These are phyloP conservation scores for Cataglyphis cursor DNA, from an alignment of 2,888 invertebrate genomes.

Conservation along the genomic window DNA sequence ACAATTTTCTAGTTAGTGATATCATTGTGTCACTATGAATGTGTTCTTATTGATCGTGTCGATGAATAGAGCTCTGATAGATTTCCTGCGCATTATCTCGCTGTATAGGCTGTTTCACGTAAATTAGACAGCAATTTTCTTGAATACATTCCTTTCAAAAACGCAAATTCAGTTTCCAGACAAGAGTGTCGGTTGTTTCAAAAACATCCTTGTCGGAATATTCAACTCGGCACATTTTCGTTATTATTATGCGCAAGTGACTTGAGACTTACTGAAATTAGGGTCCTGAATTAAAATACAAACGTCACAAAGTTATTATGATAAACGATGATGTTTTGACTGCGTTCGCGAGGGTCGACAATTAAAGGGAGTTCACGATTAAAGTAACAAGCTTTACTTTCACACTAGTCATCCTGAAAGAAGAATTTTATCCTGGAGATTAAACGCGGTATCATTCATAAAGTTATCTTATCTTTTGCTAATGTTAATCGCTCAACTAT, in stretches of 20 bases:
- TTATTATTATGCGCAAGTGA: background rate
- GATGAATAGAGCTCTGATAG: constrained; percentile 44
- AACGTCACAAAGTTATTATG: background rate
- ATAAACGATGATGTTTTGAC: background rate
- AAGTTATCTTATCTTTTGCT: background rate
- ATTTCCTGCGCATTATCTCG: constrained; percentile 11
- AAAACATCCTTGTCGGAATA: background rate
- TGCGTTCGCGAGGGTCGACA: background rate
- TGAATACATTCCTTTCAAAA: constrained; percentile 18
- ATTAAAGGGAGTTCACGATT: no score
- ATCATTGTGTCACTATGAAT: constrained; percentile 22
- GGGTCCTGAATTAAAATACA: constrained; percentile 13
- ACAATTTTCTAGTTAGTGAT: constrained; percentile 30
- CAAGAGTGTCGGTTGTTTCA: background rate
- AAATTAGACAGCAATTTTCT: constrained; percentile 35
- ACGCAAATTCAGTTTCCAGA: background rate
- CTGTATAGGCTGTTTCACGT: background rate
- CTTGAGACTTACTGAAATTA: constrained; percentile 7
- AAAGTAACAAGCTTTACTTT: constrained; percentile 2
- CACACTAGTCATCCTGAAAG: background rate
- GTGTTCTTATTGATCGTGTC: constrained; percentile 36
- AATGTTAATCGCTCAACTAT: background rate
- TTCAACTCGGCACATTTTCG: background rate
- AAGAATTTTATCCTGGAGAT: constrained; percentile 4
- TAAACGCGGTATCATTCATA: background rate